These are phyloP conservation scores for Euzetes globulus DNA, from an alignment of 2,888 invertebrate genomes.

Conservation along the genomic window DNA sequence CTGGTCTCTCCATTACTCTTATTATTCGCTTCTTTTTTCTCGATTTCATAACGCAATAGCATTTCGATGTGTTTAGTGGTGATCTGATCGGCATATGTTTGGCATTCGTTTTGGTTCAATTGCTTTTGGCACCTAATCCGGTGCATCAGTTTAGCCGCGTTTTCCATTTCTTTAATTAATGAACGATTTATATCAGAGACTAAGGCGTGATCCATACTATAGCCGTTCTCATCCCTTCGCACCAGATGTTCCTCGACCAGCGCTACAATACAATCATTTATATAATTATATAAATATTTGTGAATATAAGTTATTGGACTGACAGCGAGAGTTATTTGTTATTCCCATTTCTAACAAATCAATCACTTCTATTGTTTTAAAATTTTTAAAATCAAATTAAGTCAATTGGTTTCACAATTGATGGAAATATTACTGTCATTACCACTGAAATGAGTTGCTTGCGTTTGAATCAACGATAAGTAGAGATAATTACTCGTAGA, in stretches of 20 bases:
- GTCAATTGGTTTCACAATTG: no score
- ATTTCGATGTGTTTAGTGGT: no score
- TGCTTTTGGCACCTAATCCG: background rate
- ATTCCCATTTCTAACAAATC: no score
- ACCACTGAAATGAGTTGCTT: no score
- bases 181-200: background rate
- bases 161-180: background rate
- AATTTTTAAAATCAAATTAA: no score
- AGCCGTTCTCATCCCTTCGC: background rate
- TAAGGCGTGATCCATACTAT: background rate
- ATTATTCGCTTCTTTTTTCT: background rate
- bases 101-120: background rate
- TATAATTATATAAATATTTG: no score
- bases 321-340: no score
- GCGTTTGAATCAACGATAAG: no score
- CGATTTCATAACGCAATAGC: background rate
- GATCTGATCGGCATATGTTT: background rate
- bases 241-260: constrained; percentile 1
- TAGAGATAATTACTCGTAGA: no score
- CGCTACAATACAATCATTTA: background rate
- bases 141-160: background rate
- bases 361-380: no score
- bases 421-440: no score
- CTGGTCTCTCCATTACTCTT: background rate
- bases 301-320: no score